Evolutionary conservation across 2,113 vertebrate genomes (phyloP).

Genomic region (Meriones unguiculatus): DNA sequence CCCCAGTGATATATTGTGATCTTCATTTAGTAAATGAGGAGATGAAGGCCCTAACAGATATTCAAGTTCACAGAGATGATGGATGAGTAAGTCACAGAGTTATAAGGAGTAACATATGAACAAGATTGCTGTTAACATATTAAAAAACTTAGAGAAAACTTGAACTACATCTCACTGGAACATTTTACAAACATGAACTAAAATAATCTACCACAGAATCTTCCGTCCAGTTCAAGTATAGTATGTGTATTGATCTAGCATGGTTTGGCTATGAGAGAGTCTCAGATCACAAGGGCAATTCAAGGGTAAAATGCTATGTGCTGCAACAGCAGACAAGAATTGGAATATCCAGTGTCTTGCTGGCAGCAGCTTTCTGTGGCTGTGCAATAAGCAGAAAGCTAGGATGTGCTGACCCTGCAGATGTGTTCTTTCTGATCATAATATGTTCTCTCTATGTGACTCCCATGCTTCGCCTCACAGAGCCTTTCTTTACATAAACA

Average conservation of each 20-base stretch:
- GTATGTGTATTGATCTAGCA: neutral
- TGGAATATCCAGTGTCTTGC: neutral
- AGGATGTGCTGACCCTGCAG: neutral
- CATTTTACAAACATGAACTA: neutral
- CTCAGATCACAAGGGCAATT: neutral
- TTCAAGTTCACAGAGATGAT: neutral
- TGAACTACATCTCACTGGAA: neutral
- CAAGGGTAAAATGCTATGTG: neutral
- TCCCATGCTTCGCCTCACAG: neutral
- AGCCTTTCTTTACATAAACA: neutral
- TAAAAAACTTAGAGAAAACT: neutral
- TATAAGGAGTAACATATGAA: neutral
- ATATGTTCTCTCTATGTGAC: neutral
- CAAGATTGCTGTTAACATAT: neutral
- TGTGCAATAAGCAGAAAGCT: constrained; percentile 8
- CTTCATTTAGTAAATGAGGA: neutral
- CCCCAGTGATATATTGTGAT: neutral
- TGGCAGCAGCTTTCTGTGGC: neutral
- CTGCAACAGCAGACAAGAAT: neutral
- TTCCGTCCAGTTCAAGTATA: neutral
- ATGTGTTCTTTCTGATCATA: neutral
- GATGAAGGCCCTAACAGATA: neutral
- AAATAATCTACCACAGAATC: neutral
- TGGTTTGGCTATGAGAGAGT: neutral
- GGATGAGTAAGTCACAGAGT: neutral